Evolutionary conservation across 2,888 invertebrate species (phyloP).

Genomic region (Diachrysia chrysitis): DNA sequence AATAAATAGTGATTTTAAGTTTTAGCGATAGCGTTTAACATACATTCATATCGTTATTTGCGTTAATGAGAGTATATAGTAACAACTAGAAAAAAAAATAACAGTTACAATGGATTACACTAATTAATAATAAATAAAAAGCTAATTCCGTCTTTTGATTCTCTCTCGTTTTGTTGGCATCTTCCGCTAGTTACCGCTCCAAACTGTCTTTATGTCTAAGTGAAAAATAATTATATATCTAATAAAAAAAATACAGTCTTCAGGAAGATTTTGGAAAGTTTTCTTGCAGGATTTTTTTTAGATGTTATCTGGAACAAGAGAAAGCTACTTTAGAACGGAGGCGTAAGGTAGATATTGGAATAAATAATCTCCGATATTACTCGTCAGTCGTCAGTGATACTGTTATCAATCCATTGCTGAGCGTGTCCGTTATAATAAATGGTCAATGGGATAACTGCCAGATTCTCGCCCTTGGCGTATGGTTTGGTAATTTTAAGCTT

Average conservation of each 20-base stretch:
- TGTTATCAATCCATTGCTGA: not conserved
- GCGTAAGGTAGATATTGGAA: not conserved
- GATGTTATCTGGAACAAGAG: conserved; percentile 85
- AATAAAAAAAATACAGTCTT: conserved; percentile 84
- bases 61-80: conserved; percentile 56
- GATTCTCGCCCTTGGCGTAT: conserved; percentile 1
- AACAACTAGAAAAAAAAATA: conserved; percentile 57
- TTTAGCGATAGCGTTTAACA: conserved; percentile 61
- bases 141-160: conserved; percentile 87
- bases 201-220: conserved; percentile 71
- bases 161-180: conserved; percentile 86
- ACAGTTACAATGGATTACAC: conserved; percentile 71
- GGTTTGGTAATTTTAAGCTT: not conserved
- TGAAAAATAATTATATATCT: conserved; percentile 71
- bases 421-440: conserved; percentile 1
- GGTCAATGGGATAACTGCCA: not conserved
- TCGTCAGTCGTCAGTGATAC: not conserved
- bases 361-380: not conserved
- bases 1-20: conserved; percentile 69
- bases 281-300: conserved; percentile 76
- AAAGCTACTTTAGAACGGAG: conserved; percentile 27
- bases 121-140: conserved; percentile 84
- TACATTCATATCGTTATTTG: conserved; percentile 60
- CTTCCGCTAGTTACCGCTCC: conserved; percentile 67
- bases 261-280: conserved; percentile 87